Conservation (phyloP, 2,888 invertebrate genomes). For the Molorchus minor region DNA sequence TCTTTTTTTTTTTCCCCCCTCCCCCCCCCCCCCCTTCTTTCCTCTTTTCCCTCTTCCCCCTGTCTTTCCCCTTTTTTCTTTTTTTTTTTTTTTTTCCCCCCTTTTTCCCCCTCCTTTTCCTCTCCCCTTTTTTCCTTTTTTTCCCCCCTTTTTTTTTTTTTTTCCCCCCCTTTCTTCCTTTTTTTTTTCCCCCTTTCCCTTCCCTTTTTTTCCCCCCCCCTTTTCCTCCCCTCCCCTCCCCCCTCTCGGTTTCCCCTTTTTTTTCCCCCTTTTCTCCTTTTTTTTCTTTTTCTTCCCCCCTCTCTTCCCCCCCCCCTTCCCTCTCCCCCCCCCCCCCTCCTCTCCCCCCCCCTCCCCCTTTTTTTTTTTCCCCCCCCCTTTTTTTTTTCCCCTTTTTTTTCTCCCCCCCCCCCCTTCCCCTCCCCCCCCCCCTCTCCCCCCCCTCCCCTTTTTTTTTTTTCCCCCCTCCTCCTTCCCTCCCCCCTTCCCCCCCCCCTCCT, state of each 20-base stretch:
- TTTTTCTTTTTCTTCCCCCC: background rate
- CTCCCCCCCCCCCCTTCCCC: background rate
- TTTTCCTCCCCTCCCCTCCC: background rate
- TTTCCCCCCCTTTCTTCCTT: background rate
- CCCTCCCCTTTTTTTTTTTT: background rate
- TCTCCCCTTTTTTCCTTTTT: background rate
- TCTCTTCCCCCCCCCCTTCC: background rate
- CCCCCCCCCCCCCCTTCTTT: background rate
- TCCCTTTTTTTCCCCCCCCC: background rate
- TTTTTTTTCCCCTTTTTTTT: background rate
- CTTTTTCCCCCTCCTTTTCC: background rate
- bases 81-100: background rate
- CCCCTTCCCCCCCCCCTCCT: background rate
- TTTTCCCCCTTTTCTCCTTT: background rate
- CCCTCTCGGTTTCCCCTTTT: background rate
- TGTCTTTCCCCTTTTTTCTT: background rate
- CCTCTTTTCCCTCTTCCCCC: background rate
- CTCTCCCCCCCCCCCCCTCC: background rate
- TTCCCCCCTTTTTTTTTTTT: background rate
- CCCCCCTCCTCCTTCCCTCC: background rate
- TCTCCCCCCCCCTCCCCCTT: background rate
- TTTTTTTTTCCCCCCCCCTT: background rate
- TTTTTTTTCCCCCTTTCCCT: background rate
- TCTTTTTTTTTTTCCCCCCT: background rate
- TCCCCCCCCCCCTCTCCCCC: background rate